Base-by-base conservation (phyloP, 2,797 vertebrate species). In the Ciconia nigra region DNA sequence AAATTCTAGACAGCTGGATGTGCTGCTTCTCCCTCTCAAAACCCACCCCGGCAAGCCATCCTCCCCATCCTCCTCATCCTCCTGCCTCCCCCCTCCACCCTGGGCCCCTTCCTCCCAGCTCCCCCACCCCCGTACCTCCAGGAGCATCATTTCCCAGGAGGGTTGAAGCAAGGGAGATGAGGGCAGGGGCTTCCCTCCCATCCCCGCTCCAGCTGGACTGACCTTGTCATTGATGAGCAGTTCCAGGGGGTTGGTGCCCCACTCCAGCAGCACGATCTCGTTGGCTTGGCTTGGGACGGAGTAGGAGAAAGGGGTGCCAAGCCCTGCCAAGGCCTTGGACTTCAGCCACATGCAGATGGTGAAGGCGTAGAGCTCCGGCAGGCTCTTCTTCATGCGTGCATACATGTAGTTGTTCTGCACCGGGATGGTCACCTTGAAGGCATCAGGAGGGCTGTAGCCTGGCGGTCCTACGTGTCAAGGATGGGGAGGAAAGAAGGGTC, bases 191-290 rank as follows among this genome's bases (percentile, higher is more conserved):
- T 83, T 82, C 42, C 37, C n/a, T 77, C 37, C 57, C 3, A 0
- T 21, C 19, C 10, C 16, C 54, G 2, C 31, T 63, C 52, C 1
- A 1, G 13, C 28, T 61, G 54, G 59, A 7, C 95, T 79, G 94
- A 99, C 99, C 99, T 99, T 99, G 97, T 99, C 99, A 8, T 99
- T 99, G 97, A 99, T 98, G 83, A 99, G 99, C 95, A 99, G 98
- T 97, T 99, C 99, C 79, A 99, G 96, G 21, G 99, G 99, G 20
- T 99, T 98, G 1, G 98, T 98, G 57, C 99, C 99, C 29, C 99
- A 98, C 93, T 99, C 99, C 91, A 99, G 97, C 76, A 99, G 98
- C 97, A 99, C 99, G 7, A 99, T 98, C 94, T 99, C 99, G 0
- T 99, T 99, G 52, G 99, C 98, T 85, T 99, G 99, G 33, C 98